Base-by-base conservation (phyloP, 2,888 invertebrate species). In the Zhuqinia jingwanae region DNA sequence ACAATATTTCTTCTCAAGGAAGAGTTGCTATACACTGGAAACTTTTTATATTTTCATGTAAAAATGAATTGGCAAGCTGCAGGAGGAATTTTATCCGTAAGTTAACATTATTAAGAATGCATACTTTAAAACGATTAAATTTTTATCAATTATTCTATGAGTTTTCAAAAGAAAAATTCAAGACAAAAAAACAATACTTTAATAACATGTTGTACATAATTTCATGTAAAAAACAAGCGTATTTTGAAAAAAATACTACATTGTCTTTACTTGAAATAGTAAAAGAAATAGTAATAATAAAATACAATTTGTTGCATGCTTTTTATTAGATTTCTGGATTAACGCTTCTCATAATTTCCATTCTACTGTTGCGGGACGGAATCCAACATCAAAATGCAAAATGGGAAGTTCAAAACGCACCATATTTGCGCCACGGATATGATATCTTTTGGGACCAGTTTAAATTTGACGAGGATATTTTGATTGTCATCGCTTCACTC, bases 361-460 rank as follows among this genome's bases (percentile, higher is more conserved):
- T 87, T 1, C 58, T 89, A 10, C 78, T 89, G 5, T 63, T 89
- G 60, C 58, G 81, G 15, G 89, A 89, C 36, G 75, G 85, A 1
- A 82, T 89, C 6, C 53, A 77, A 11, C 88, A 89, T 58, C 87
- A 85, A 63, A 89, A 89, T 65, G 86, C 85, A 25, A 75, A 88
- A 78, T 85, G 84, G 79, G 85, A 88, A 47, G 65, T 88, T 5
- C 87, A 88, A 27, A 81, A 88, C 45, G 25, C 82, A 3, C 84
- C 80, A 2, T 85, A 88, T n/a, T 42, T 85, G 2, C 68, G 85
- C 53, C 45, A 79, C 27, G 83, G 85, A 0, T 81, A 88, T 63
- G 87, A 89, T 50, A 73, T 79, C 20, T 89, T 88, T 30, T 89
- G 87, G 82, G 88, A 89, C 45, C 88, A 88, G 30, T 85, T 89